Evolutionary conservation across 2,113 vertebrate genomes (phyloP), one percentile per base, ranked within the genome.

Genomic region (Sphyrna mokarran): DNA sequence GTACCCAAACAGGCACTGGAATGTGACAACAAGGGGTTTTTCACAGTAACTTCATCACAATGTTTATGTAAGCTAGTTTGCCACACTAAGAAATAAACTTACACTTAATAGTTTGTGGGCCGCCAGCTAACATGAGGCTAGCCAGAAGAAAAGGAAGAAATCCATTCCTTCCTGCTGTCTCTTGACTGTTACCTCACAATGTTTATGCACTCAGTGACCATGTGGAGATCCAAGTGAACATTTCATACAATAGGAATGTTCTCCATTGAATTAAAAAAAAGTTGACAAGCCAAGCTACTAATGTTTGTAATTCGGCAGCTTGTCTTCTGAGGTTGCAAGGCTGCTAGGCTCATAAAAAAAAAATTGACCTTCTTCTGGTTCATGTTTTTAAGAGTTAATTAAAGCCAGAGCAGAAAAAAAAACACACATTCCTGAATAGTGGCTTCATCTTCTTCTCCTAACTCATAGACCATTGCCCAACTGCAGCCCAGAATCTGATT

Each of bases 371-470:
- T 43, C 40, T 54, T 23, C 66, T 94, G 68, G 20, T 95, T 72
- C 69, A 54, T 16, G 94, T 95, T 72, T 95, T 72, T 40, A 95
- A 72, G 68, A 72, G 68, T 72, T 95, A 95, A 95, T 95, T 95
- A 54, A 95, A 95, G 23, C 68, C 94, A 95, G 94, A 95, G 69
- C 40, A 72, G 29, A 72, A 72, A 33, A 89, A 89, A 90, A 95
- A 76, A 14, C 37, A 72, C 69, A 95, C 94, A 76, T 95, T 95
- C 94, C 94, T 95, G 40, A 95, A 72, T 40, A 72, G 40, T 95
- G 68, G 94, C 94, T 72, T 48, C 43, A 95, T 95, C 66, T 29
- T 68, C 37, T 69, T 95, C 43, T 70, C 94, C 48, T 54, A 72
- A 69, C 94, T 26, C 69, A 8, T 26, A 72, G 63, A 95, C 94